A percentile compares a stretch with the other conserved stretches of the same genome.
These are phyloP conservation scores for Eupithecia subumbrata DNA, from an alignment of 2,888 invertebrate species.

Conservation along the genomic window DNA sequence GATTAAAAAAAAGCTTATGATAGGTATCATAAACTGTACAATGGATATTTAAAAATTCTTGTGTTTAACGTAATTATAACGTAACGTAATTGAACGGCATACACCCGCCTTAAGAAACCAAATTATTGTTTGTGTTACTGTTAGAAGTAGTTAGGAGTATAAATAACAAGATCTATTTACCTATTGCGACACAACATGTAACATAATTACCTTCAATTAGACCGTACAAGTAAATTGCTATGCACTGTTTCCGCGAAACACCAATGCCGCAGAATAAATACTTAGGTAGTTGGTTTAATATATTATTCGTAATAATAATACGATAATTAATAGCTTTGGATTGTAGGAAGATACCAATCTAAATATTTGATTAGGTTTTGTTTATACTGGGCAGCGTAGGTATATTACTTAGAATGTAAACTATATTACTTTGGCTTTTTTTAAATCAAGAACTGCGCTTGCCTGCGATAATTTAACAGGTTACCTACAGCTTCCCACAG, in stretches of 20 bases:
- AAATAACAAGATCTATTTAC: slow-evolving; percentile 4
- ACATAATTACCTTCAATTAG: slow-evolving; percentile 24
- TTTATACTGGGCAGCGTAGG: neutral
- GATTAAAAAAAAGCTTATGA: too few species aligned
- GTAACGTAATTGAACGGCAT: too few species aligned
- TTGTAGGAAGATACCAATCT: neutral
- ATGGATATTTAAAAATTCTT: too few species aligned
- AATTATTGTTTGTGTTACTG: neutral
- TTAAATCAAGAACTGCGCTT: too few species aligned
- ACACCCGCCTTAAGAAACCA: too few species aligned
- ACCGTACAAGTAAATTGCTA: slow-evolving; percentile 15
- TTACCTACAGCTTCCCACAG: too few species aligned
- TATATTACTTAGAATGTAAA: too few species aligned
- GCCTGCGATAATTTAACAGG: too few species aligned
- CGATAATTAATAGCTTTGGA: neutral
- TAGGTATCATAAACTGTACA: too few species aligned
- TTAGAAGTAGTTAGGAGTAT: neutral
- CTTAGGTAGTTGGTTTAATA: neutral
- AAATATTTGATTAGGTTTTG: neutral
- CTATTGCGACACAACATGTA: slow-evolving; percentile 10
- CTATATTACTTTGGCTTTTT: too few species aligned
- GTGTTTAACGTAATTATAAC: too few species aligned
- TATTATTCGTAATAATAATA: neutral
- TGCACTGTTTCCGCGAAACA: slow-evolving; percentile 22
- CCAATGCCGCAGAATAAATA: slow-evolving; percentile 1